A percentile compares a stretch with the other conserved stretches of the same genome.
Conservation (phyloP, 2,888 invertebrate genomes). For the Archips crataeganus region DNA sequence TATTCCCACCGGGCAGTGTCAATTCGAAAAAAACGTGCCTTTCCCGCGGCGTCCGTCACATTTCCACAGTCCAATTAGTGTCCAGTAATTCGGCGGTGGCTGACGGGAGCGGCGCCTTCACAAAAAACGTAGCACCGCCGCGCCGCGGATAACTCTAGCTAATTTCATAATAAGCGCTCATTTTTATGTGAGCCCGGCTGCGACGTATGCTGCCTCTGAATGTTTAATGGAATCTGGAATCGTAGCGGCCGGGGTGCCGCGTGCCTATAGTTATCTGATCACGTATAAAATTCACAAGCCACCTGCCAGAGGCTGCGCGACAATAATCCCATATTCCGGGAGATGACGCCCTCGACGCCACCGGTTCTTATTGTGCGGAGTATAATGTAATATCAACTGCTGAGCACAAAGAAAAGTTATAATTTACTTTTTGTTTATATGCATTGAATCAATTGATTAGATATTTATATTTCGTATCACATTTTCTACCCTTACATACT, state of each 20-base stretch:
- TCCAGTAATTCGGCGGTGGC: conserved; percentile 81
- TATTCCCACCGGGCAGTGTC: conserved; percentile 49
- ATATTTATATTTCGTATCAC: background rate
- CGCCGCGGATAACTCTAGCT: conserved; percentile 72
- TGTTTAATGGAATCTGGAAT: conserved; percentile 77
- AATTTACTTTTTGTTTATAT: background rate
- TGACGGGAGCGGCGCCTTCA: conserved; percentile 70
- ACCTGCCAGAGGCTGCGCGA: conserved; percentile 61
- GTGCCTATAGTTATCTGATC: conserved; percentile 61
- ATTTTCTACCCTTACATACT: background rate
- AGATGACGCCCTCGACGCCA: conserved; percentile 71
- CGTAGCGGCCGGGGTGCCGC: conserved; percentile 57
- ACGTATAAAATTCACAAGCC: conserved; percentile 57
- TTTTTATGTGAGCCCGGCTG: conserved; percentile 78
- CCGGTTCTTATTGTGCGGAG: conserved; percentile 58
- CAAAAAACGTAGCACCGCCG: conserved; percentile 63
- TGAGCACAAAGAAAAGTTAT: background rate
- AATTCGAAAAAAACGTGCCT: conserved; percentile 61
- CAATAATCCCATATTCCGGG: conserved; percentile 74
- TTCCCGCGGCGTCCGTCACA: conserved; percentile 79
- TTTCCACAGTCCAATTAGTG: conserved; percentile 84
- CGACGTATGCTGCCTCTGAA: conserved; percentile 73
- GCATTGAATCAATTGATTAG: background rate
- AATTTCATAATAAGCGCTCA: conserved; percentile 85
- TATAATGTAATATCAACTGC: background rate